Base-by-base conservation (phyloP, 2,888 invertebrate species). In the Andrena chrysosceles region DNA sequence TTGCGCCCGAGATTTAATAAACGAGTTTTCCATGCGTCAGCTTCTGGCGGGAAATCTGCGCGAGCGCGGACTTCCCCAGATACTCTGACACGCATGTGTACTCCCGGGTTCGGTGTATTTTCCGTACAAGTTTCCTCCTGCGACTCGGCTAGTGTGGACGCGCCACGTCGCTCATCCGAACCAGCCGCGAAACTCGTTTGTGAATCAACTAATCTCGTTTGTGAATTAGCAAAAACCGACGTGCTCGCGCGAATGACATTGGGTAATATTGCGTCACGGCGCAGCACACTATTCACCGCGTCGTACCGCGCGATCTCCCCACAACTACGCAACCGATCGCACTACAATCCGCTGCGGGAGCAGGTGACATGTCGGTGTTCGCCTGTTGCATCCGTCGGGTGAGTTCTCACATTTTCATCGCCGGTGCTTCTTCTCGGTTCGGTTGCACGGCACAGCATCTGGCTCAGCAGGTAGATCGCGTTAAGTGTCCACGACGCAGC, bases 361-460 rank as follows among this genome's bases (percentile, higher is more conserved):
- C 70, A 16, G 60, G 31, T 54, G 73, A 66, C 52, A 89, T 92
- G 92, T 92, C 92, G 42, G 59, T 93, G 64, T 93, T 93, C 84
- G 88, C 91, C 72, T 93, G 93, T 90, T 93, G 93, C 87, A 87
- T 93, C 76, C 92, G 92, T 75, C 88, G 91, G 91, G 93, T 93
- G 85, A 93, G 93, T 92, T 35, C 20, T 67, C 8, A 23, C 5
- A 60, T 63, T 63, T 16, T 54, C 42, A 35, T 23, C 54, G 31
- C 60, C 8, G 42, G 35, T n/a, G n/a, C 42, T 42, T 48, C 3
- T 13, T 48, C 13, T 16, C 42, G 42, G 54, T 20, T 23, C 7
- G 54, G n/a, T 52, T 49, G 48, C 68, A 63, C 23, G 66, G n/a
- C 20, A 54, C 48, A 42, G 35, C 31, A 63, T 66, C 26, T 49